These are phyloP conservation scores for Cercopithecus mona DNA, from an alignment of 2,113 vertebrate genomes.

Conservation along the genomic window DNA sequence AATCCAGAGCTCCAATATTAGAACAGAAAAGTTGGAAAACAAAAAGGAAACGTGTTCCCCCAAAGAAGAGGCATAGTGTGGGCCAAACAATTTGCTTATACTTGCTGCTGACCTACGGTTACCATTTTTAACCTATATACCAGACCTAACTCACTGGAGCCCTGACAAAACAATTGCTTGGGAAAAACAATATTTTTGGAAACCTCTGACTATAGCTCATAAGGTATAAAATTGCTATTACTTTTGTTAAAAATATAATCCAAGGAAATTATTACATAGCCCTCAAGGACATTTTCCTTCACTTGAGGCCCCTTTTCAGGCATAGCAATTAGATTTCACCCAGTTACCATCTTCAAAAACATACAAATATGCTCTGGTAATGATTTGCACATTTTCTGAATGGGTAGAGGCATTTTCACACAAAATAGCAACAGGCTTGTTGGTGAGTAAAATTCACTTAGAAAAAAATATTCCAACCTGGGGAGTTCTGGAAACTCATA, in stretches of 20 bases:
- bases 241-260: not conserved
- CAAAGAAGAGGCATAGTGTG: not conserved
- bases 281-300: not conserved
- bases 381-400: not conserved
- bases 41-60: not conserved
- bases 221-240: not conserved
- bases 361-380: not conserved
- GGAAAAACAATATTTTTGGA: not conserved
- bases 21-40: not conserved
- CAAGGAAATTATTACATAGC: not conserved
- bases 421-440: not conserved
- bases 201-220: not conserved
- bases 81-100: not conserved
- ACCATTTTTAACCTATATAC: not conserved
- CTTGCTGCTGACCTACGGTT: not conserved
- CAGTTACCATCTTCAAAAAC: no score
- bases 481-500: not conserved
- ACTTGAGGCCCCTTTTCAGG: not conserved
- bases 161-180: not conserved
- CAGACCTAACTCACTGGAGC: not conserved
- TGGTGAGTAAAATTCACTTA: not conserved
- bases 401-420: not conserved
- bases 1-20: not conserved
- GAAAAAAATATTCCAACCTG: not conserved
- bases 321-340: not conserved